phyloP scores from a whole-genome alignment of 2,888 invertebrate genomes.

The Megamerina dolium region DNA sequence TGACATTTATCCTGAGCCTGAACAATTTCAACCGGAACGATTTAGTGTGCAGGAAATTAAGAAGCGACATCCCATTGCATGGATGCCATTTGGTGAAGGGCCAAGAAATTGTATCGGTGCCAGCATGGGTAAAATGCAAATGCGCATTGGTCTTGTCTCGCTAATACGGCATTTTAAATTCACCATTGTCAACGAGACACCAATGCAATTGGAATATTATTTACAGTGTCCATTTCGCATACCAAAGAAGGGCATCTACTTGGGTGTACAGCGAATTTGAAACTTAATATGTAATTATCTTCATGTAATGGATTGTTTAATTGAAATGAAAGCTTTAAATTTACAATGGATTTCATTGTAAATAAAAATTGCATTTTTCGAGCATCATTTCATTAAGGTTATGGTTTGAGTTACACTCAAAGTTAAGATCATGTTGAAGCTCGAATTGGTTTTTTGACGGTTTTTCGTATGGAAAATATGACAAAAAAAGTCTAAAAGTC shows the following conservation, averaged over 20 bases:
- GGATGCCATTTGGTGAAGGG: slow-evolving; percentile 43
- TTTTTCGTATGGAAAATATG: too few relatives aligned
- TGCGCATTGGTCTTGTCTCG: slow-evolving; percentile 28
- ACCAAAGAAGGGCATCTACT: slow-evolving; percentile 25
- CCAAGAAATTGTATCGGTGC: slow-evolving; percentile 40
- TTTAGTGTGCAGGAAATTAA: slow-evolving; percentile 54
- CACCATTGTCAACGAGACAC: slow-evolving; percentile 25
- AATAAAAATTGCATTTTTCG: too few relatives aligned
- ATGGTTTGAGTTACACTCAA: too few relatives aligned
- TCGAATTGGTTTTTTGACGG: too few relatives aligned
- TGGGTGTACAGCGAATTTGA: slow-evolving; percentile 21
- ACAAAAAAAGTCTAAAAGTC: too few relatives aligned
- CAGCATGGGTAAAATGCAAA: slow-evolving; percentile 40
- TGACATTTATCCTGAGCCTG: slow-evolving; percentile 56
- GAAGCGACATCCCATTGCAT: slow-evolving; percentile 45
- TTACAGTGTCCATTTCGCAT: slow-evolving; percentile 20
- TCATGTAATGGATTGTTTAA: too few relatives aligned
- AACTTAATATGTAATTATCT: too few relatives aligned
- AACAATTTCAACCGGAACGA: slow-evolving; percentile 57
- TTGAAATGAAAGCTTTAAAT: too few relatives aligned
- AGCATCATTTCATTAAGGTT: too few relatives aligned
- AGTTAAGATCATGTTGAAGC: too few relatives aligned
- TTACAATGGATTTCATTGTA: too few relatives aligned
- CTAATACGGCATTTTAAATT: slow-evolving; percentile 33
- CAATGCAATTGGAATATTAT: slow-evolving; percentile 24